Conservation (phyloP, 35 echinoderm and acorn worm species). For the Stichopus chloronotus region DNA sequence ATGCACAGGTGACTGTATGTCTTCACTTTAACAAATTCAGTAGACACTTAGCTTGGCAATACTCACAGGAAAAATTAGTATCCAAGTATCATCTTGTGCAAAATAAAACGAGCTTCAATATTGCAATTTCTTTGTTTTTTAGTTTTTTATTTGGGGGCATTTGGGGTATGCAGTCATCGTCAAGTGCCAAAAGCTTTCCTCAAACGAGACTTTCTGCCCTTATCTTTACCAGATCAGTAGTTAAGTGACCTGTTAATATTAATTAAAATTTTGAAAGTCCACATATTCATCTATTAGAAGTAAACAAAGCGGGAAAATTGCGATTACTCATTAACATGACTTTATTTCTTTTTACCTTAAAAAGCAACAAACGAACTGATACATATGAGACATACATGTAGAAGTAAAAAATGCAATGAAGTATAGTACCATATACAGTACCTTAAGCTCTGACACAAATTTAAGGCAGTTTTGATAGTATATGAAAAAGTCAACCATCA, state of each 20-base stretch:
- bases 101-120: neutral
- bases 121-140: neutral
- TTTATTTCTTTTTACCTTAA: neutral
- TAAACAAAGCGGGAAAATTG: neutral
- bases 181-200: neutral
- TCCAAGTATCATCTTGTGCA: neutral
- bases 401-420: neutral
- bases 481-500: neutral
- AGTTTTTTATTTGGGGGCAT: neutral
- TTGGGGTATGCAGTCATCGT: neutral
- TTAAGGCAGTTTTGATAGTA: neutral
- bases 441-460: neutral
- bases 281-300: neutral
- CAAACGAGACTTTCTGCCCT: no score
- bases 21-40: neutral
- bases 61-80: neutral
- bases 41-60: neutral
- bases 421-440: neutral
- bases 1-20: constrained; percentile 3
- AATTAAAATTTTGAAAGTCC: neutral
- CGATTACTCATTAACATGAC: neutral
- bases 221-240: neutral
- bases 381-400: neutral
- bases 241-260: constrained; percentile 2
- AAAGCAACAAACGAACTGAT: neutral